A percentile compares a stretch with the other conserved stretches of the same genome.
Conservation (phyloP, 2,113 vertebrate species). For the Reinhardtius hippoglossoides region DNA sequence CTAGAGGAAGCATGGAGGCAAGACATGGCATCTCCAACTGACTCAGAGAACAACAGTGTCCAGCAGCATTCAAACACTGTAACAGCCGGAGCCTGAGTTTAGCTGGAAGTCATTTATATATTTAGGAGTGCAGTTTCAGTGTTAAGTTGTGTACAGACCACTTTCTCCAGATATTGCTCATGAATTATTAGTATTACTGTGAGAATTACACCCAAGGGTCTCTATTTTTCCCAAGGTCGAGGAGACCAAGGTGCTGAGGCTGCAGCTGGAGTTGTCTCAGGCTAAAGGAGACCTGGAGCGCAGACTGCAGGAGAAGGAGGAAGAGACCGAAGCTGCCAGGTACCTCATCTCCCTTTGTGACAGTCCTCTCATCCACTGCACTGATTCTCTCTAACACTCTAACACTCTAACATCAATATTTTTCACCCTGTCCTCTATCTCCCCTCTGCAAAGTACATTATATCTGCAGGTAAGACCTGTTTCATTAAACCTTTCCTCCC, state of each 20-base stretch:
- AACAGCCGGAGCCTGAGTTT: too few species aligned
- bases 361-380: not conserved
- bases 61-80: too few species aligned
- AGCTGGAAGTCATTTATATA: too few species aligned
- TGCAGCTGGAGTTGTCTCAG: slow-evolving; percentile 85
- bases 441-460: not conserved
- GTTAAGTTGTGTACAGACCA: not conserved
- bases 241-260: slow-evolving; percentile 84
- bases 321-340: slow-evolving; percentile 82
- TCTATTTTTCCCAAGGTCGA: slow-evolving; percentile 71
- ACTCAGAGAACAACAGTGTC: too few species aligned
- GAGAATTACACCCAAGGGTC: not conserved
- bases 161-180: not conserved
- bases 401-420: not conserved
- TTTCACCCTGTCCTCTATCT: slow-evolving; percentile 32
- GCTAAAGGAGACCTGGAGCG: slow-evolving; percentile 83
- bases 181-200: not conserved
- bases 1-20: too few species aligned
- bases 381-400: slow-evolving; percentile 10
- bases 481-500: not conserved
- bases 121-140: not conserved
- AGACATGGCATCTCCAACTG: too few species aligned
- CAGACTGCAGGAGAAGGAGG: slow-evolving; percentile 86
- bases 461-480: slow-evolving; percentile 43
- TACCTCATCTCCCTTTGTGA: slow-evolving; percentile 32